phyloP scores from a whole-genome alignment of 2,113 vertebrate species.

The Cisticola juncidis region DNA sequence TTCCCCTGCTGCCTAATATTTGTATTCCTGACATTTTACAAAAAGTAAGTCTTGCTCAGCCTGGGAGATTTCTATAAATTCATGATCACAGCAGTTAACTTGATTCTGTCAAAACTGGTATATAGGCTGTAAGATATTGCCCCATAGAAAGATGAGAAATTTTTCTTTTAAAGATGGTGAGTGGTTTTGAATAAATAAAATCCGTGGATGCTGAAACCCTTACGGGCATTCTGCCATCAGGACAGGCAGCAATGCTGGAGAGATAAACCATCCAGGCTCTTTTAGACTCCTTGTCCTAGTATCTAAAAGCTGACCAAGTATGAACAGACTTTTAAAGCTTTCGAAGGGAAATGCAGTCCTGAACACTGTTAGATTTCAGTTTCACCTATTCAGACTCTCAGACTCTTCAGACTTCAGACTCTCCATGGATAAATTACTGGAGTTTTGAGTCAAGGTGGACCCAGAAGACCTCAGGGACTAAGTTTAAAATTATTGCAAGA shows the following conservation, averaged over 20 bases:
- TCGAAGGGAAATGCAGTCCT: not conserved
- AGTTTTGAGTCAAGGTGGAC: not conserved
- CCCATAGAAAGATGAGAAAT: not conserved
- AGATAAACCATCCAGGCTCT: not conserved
- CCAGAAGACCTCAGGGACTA: not conserved
- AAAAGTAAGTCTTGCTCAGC: not conserved
- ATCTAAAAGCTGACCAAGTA: not conserved
- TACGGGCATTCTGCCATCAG: accelerated
- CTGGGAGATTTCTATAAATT: not conserved
- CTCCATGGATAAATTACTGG: not conserved
- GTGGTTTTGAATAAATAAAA: not conserved
- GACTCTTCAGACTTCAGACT: too few relatives aligned
- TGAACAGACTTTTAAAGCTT: not conserved
- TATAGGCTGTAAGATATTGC: not conserved
- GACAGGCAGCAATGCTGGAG: not conserved
- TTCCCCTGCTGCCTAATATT: not conserved
- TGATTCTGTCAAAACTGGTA: not conserved
- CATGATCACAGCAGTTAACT: not conserved
- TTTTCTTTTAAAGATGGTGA: not conserved
- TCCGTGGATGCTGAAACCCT: not conserved
- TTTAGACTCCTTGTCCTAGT: not conserved
- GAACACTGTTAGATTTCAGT: not conserved
- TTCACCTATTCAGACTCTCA: too few relatives aligned
- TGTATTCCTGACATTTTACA: not conserved
- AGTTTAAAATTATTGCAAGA: not conserved